phyloP scores from a whole-genome alignment of 2,113 vertebrate genomes.

The Oncorhynchus gorbuscha region DNA sequence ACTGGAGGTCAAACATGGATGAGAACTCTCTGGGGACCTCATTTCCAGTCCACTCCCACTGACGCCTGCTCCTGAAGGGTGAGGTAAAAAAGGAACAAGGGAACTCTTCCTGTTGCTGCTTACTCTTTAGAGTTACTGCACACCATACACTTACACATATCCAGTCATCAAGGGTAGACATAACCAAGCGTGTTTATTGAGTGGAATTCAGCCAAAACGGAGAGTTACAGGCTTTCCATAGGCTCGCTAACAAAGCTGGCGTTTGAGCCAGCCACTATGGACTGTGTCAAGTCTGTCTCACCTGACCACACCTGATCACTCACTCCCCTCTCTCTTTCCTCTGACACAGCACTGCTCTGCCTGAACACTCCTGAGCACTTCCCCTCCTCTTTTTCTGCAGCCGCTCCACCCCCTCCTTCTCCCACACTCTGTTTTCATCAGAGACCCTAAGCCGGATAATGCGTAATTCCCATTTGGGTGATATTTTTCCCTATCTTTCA shows the following conservation, averaged over 20 bases:
- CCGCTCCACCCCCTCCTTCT: slow-evolving; percentile 2
- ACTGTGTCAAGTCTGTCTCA: neutral
- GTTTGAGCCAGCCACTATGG: neutral
- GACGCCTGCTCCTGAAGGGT: slow-evolving; percentile 26
- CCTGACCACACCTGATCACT: neutral
- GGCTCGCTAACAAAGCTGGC: neutral
- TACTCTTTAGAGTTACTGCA: neutral
- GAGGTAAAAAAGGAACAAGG: slow-evolving; percentile 25
- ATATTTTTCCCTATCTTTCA: slow-evolving; percentile 38
- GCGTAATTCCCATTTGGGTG: slow-evolving; percentile 38
- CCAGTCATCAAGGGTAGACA: neutral
- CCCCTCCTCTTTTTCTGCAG: slow-evolving; percentile 3
- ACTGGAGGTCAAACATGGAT: slow-evolving; percentile 45
- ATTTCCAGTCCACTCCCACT: slow-evolving; percentile 14
- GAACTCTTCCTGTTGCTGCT: slow-evolving; percentile 1
- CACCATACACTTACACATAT: neutral
- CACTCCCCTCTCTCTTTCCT: neutral
- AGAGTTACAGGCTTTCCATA: neutral
- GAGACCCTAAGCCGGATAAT: slow-evolving; percentile 37
- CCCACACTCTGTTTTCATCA: slow-evolving; percentile 19
- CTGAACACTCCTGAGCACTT: neutral
- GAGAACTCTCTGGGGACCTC: slow-evolving; percentile 38
- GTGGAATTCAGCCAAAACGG: neutral
- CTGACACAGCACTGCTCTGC: neutral
- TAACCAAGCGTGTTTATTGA: neutral